These are phyloP conservation scores for Panagrolaimus sp. DNA, from an alignment of 1,140 invertebrate species.

Conservation along the genomic window DNA sequence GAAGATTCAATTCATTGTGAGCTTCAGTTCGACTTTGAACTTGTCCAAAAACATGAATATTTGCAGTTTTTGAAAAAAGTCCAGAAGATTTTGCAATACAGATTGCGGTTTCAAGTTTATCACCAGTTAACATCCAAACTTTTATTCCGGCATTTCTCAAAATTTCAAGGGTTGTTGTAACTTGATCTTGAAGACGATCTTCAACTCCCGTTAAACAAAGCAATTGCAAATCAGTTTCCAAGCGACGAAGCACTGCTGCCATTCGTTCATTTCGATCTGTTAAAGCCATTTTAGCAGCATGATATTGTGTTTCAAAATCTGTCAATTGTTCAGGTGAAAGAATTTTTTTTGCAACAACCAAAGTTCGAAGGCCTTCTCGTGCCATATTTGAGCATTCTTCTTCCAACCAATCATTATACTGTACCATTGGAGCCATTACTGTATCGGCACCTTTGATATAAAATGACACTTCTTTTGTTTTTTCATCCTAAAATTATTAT, in stretches of 20 bases:
- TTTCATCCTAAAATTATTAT: slow-evolving; percentile 71
- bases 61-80: slow-evolving; percentile 62
- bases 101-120: slow-evolving; percentile 95
- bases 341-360: slow-evolving; percentile 77
- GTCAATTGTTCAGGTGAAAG: slow-evolving; percentile 67
- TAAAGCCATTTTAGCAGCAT: slow-evolving; percentile 20
- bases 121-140: slow-evolving; percentile 93
- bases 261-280: slow-evolving; percentile 82
- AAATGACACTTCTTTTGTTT: slow-evolving; percentile 68
- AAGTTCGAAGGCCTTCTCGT: slow-evolving; percentile 69
- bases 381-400: slow-evolving; percentile 85
- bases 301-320: slow-evolving; percentile 19
- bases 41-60: slow-evolving; percentile 19
- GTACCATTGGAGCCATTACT: not conserved
- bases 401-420: not conserved
- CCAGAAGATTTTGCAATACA: slow-evolving; percentile 37
- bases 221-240: slow-evolving; percentile 24
- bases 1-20: slow-evolving; percentile 69
- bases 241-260: slow-evolving; percentile 70
- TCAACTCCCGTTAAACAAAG: slow-evolving; percentile 63
- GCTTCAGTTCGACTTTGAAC: slow-evolving; percentile 60
- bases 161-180: slow-evolving; percentile 78
- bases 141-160: slow-evolving; percentile 81
- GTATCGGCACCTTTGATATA: slow-evolving; percentile 78
- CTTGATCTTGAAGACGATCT: slow-evolving; percentile 33